A percentile compares a stretch with the other conserved stretches of the same genome.
Conservation (phyloP, 2,888 invertebrate species). For the Autographa gamma region DNA sequence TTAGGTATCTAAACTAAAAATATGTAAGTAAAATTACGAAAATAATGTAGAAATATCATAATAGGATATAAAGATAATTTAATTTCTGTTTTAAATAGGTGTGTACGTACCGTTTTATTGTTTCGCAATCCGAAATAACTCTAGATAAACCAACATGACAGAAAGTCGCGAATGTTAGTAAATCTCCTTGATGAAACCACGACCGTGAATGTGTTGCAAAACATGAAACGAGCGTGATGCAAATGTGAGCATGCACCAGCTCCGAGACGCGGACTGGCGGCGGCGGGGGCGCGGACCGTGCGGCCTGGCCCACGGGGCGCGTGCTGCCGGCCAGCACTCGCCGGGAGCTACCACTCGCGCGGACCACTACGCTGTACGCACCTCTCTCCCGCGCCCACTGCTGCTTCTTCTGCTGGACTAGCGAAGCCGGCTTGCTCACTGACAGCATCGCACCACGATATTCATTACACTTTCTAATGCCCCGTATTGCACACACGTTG, state of each 20-base stretch:
- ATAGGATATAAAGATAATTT: neutral
- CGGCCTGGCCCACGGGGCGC: conserved; percentile 7
- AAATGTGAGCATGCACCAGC: conserved; percentile 54
- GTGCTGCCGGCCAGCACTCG: conserved; percentile 23
- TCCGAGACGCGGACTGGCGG: conserved; percentile 38
- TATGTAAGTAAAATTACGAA: neutral
- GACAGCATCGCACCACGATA: conserved; percentile 86
- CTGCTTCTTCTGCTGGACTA: conserved; percentile 96
- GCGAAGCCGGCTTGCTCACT: conserved; percentile 88
- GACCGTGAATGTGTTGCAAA: conserved; percentile 73
- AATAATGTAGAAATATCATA: neutral
- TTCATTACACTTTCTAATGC: conserved; percentile 87
- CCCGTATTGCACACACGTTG: conserved; percentile 83
- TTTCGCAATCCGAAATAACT: conserved; percentile 58
- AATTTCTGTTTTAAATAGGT: neutral
- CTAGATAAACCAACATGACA: conserved; percentile 54
- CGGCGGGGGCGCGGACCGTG: conserved; percentile 40
- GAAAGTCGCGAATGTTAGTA: conserved; percentile 55
- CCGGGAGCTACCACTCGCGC: conserved; percentile 48
- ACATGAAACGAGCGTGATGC: conserved; percentile 59
- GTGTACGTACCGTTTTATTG: conserved; percentile 61
- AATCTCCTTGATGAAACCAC: conserved; percentile 66
- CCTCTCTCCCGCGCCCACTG: conserved; percentile 98
- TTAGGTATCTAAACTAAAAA: neutral
- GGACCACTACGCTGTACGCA: conserved; percentile 80